Percentiles rank a stretch among this genome's conserved stretches.
phyloP scores from a whole-genome alignment of 2,113 vertebrate species.

The Dasypus novemcinctus region DNA sequence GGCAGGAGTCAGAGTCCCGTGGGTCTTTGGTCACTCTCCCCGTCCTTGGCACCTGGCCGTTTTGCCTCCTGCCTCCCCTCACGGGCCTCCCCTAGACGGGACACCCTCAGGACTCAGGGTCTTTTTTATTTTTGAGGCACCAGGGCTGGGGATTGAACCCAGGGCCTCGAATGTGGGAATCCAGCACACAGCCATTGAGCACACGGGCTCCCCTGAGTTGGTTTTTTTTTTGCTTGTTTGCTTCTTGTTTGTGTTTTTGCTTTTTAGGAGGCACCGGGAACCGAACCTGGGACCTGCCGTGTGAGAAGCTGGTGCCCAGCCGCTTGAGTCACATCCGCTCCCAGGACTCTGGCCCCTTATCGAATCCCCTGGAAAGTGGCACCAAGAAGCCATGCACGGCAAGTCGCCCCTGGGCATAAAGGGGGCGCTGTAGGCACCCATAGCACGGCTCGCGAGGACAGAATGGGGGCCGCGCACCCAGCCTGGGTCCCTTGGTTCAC shows the following conservation, averaged over 20 bases:
- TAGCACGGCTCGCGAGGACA: background rate
- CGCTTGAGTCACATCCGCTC: too few species aligned
- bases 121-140: too few species aligned
- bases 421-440: background rate
- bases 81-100: accelerated
- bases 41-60: background rate
- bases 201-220: too few species aligned
- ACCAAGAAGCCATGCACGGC: accelerated
- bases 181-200: too few species aligned
- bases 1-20: too few species aligned
- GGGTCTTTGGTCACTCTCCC: accelerated
- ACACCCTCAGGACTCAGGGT: background rate
- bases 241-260: too few species aligned
- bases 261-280: too few species aligned
- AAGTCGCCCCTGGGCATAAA: background rate
- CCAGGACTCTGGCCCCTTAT: background rate
- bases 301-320: too few species aligned
- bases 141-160: too few species aligned
- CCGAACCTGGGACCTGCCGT: too few species aligned
- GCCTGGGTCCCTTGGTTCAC: background rate
- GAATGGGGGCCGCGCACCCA: background rate
- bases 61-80: background rate
- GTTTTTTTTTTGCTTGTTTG: too few species aligned
- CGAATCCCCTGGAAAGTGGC: background rate
- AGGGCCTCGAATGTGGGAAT: too few species aligned